Evolutionary conservation across 2,888 invertebrate species (phyloP), one percentile per base, ranked within the genome.

Genomic region (Melikaiella ostensackeni): DNA sequence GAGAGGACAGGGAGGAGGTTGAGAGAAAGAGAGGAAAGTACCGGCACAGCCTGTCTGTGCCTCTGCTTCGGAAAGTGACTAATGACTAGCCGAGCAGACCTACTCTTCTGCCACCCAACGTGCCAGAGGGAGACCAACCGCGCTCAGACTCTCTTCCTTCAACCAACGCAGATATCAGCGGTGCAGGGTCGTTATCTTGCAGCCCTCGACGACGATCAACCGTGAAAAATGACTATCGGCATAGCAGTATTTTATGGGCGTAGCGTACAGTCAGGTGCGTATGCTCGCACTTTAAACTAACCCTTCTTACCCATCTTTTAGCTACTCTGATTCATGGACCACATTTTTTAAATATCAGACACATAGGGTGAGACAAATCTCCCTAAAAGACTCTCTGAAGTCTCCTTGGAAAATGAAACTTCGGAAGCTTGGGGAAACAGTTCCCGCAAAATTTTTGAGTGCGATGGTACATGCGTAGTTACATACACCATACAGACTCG

Each of bases 31-130:
- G 82, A 81, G 81, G 79, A 81, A 79, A 83, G 86, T 88, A 88
- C 87, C 88, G 88, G 88, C 89, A 85, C 87, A 86, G 89, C 87
- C 87, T 88, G 88, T 89, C 90, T 89, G 90, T 89, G 90, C 90
- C 90, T 90, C 90, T 90, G 91, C 90, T 91, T 91, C 90, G 91
- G 91, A 91, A 91, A 91, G 91, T 91, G 91, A 91, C 91, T 91
- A 91, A 91, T 91, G 91, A 91, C 91, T 89, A 89, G 86, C 88
- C 85, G 85, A 84, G 84, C 85, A 85, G 85, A 87, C 86, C 84
- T 88, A 88, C 87, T 88, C 88, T 84, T 87, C 88, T 85, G 83
- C 89, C 88, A 89, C 89, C 89, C 87, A 89, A 81, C 86, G 84
- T 84, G 88, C 79, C 82, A 84, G 87, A 86, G 78, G 55, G 83